phyloP scores from a whole-genome alignment of 2,888 invertebrate species.

The Dynastes hyllus region DNA sequence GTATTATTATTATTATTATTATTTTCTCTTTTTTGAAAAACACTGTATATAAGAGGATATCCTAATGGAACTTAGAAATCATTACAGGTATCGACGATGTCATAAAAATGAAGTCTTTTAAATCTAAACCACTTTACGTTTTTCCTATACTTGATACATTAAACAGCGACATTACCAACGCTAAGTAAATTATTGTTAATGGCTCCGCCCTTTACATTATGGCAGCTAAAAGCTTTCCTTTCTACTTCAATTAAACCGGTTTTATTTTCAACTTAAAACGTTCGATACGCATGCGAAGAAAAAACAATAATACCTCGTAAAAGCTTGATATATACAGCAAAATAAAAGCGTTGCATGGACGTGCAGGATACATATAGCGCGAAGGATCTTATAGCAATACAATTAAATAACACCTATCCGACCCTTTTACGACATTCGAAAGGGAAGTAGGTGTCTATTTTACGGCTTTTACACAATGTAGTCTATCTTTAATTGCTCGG shows the following conservation, averaged over 20 bases:
- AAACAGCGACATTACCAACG: neutral
- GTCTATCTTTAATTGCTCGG: constrained; percentile 17
- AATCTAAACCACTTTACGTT: neutral
- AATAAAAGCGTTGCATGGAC: too few relatives aligned
- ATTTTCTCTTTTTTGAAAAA: too few relatives aligned
- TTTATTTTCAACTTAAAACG: neutral
- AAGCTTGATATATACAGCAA: too few relatives aligned
- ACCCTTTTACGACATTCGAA: too few relatives aligned
- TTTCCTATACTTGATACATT: neutral
- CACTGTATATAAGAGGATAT: too few relatives aligned
- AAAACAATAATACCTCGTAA: neutral
- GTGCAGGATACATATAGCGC: too few relatives aligned
- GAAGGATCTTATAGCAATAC: too few relatives aligned
- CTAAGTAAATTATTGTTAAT: neutral
- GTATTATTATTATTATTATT: too few relatives aligned
- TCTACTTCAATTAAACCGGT: neutral
- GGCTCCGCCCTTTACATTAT: neutral
- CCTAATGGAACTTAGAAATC: too few relatives aligned
- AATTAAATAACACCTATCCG: too few relatives aligned
- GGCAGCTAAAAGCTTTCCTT: constrained; percentile 2
- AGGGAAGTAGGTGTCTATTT: neutral
- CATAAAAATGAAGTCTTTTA: too few relatives aligned
- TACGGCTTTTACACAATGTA: constrained; percentile 19
- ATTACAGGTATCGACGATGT: too few relatives aligned
- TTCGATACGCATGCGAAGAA: neutral